These are phyloP conservation scores for Varanus komodoensis DNA, from an alignment of 2,113 vertebrate species.

Conservation along the genomic window DNA sequence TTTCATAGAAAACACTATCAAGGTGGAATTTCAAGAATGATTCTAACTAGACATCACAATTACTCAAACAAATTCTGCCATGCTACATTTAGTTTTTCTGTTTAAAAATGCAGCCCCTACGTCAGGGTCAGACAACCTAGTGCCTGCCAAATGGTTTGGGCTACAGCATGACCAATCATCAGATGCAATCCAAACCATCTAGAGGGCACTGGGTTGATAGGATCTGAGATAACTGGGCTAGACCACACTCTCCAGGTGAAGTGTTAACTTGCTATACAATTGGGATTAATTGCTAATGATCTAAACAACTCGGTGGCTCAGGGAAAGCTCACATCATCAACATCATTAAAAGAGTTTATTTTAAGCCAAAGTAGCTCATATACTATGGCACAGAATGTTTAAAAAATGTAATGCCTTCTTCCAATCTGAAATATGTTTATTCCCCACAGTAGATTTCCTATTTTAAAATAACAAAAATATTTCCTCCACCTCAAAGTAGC, in stretches of 20 bases:
- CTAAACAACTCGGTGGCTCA: not conserved
- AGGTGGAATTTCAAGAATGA: slow-evolving; percentile 19
- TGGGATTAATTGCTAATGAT: not conserved
- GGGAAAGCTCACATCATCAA: not conserved
- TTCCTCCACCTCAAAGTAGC: not conserved
- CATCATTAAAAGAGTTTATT: not conserved
- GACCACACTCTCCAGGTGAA: too few species aligned
- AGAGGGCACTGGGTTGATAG: not conserved
- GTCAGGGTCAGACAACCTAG: too few species aligned
- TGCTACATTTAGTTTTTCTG: not conserved
- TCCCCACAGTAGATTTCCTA: not conserved
- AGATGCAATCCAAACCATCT: too few species aligned
- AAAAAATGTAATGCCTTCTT: not conserved
- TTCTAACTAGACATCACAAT: slow-evolving; percentile 14
- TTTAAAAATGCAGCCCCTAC: not conserved
- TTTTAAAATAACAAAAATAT: not conserved
- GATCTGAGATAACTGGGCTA: not conserved
- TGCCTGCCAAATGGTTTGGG: too few species aligned
- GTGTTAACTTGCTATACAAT: too few species aligned
- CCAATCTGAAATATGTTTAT: not conserved
- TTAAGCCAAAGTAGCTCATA: not conserved
- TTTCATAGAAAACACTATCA: not conserved
- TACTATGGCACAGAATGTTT: not conserved
- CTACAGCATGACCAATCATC: too few species aligned
- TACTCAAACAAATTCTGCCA: not conserved